Percentiles rank a stretch among this genome's conserved stretches.
phyloP scores from a whole-genome alignment of 2,888 invertebrate species.

The Ceriagrion tenellum region DNA sequence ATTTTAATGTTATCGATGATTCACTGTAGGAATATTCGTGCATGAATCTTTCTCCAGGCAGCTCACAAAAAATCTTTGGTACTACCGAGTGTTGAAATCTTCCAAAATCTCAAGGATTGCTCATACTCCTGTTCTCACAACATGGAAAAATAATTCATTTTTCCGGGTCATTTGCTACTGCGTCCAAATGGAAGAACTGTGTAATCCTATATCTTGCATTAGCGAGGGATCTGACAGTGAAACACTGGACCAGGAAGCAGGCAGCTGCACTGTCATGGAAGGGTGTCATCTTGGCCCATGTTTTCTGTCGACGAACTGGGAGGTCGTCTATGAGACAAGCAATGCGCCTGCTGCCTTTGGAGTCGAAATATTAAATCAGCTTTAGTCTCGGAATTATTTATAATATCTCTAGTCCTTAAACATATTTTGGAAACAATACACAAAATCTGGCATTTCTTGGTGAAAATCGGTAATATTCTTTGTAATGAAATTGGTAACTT shows the following conservation, averaged over 20 bases:
- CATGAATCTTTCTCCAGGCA: too few species aligned
- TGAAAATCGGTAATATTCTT: too few species aligned
- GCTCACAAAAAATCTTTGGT: too few species aligned
- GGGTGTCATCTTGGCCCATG: conserved; percentile 18
- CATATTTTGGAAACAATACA: too few species aligned
- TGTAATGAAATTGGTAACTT: too few species aligned
- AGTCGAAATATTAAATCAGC: background rate
- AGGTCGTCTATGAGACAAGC: conserved; percentile 31
- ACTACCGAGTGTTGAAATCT: too few species aligned
- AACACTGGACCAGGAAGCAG: background rate
- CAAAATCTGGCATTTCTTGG: too few species aligned
- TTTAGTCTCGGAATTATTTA: background rate
- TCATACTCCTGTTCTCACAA: background rate
- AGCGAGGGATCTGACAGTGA: background rate
- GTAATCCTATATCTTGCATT: background rate
- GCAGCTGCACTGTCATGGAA: conserved; percentile 2
- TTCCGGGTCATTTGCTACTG: background rate
- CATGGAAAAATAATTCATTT: background rate
- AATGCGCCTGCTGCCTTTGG: background rate
- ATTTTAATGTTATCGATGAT: too few species aligned
- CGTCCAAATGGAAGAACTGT: background rate
- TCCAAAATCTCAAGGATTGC: too few species aligned
- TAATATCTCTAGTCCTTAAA: too few species aligned
- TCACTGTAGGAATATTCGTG: too few species aligned
- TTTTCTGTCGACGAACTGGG: conserved; percentile 30